phyloP scores from a whole-genome alignment of 2,113 vertebrate genomes.

The Cavia porcellus region DNA sequence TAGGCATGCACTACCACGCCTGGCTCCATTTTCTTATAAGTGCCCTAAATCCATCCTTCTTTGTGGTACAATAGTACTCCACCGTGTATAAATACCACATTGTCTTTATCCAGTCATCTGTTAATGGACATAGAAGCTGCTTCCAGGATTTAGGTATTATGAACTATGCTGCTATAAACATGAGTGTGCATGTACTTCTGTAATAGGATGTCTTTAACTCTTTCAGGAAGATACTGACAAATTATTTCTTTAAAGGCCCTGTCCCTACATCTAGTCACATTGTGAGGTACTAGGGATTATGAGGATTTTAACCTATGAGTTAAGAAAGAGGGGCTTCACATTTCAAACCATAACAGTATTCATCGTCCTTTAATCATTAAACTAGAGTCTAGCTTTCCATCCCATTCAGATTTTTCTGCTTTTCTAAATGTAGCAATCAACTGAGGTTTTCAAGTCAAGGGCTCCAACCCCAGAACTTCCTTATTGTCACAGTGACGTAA shows the following conservation, averaged over 20 bases:
- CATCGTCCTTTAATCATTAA: background rate
- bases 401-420: background rate
- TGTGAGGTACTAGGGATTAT: background rate
- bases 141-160: background rate
- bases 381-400: background rate
- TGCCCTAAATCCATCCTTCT: background rate
- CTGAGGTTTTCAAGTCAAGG: background rate
- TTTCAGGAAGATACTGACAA: background rate
- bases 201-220: background rate
- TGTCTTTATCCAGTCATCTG: background rate
- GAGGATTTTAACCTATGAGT: background rate
- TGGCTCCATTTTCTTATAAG: background rate
- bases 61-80: background rate
- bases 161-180: background rate
- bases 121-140: background rate
- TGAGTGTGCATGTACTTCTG: background rate
- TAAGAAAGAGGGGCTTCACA: background rate
- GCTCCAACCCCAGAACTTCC: background rate
- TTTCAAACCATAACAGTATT: background rate
- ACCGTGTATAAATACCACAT: background rate
- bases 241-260: background rate
- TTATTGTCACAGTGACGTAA: background rate
- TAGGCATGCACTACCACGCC: too few relatives aligned
- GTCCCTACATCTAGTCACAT: background rate
- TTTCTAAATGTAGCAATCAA: slow-evolving; percentile 12